Evolutionary conservation across 2,888 invertebrate genomes (phyloP).

Genomic region (Drosophila aldrichi): DNA sequence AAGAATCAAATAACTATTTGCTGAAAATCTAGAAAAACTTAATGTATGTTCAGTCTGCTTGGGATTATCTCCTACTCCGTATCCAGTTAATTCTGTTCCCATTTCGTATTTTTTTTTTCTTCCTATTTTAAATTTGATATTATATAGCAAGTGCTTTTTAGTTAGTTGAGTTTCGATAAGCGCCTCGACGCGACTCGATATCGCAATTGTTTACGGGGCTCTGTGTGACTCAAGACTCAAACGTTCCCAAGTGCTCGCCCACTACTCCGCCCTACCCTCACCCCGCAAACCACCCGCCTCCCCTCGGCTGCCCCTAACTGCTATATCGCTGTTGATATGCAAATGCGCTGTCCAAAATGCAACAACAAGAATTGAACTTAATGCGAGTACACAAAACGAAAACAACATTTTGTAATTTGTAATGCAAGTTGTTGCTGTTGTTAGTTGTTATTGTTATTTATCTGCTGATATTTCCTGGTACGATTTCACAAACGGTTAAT

Average conservation of each 20-base stretch:
- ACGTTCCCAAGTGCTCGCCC: slow-evolving; percentile 24
- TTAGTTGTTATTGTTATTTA: slow-evolving; percentile 66
- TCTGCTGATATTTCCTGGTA: slow-evolving; percentile 78
- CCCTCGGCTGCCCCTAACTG: background rate
- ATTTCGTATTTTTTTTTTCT: background rate
- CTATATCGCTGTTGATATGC: slow-evolving; percentile 65
- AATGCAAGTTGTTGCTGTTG: slow-evolving; percentile 48
- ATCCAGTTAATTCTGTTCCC: slow-evolving; percentile 15
- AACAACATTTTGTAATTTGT: slow-evolving; percentile 75
- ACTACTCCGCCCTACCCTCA: background rate
- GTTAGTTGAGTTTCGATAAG: slow-evolving; percentile 56
- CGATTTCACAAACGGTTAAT: slow-evolving; percentile 64
- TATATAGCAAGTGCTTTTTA: slow-evolving; percentile 30
- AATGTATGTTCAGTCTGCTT: background rate
- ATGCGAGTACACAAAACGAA: slow-evolving; percentile 43
- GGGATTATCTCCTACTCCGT: slow-evolving; percentile 8
- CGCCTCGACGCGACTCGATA: slow-evolving; percentile 35
- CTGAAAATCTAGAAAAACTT: too few relatives aligned
- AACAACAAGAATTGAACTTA: slow-evolving; percentile 48
- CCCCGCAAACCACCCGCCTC: background rate
- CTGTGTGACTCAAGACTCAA: slow-evolving; percentile 47
- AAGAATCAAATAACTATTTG: too few relatives aligned
- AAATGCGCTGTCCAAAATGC: slow-evolving; percentile 68
- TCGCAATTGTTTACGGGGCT: slow-evolving; percentile 51
- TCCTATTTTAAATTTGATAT: slow-evolving; percentile 45